A percentile compares a stretch with the other conserved stretches of the same genome.
Evolutionary conservation across 1,140 invertebrate genomes (phyloP).

Genomic region (Drosophila funebris): DNA sequence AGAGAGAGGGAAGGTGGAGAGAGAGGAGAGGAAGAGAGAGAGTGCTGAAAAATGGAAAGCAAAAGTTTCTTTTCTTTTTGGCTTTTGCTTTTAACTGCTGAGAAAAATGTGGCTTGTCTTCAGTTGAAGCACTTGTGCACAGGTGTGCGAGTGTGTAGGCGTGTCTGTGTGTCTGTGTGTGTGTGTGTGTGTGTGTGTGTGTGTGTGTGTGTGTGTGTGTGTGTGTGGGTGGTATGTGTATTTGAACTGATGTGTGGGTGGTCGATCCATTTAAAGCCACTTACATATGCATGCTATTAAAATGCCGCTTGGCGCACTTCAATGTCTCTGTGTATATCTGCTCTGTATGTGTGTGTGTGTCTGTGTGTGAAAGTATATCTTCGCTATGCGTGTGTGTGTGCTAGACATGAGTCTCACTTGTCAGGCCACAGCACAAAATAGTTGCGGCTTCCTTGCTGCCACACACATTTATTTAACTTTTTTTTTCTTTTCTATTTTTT

Average conservation of each 20-base stretch:
- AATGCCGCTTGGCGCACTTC: constrained; percentile 26
- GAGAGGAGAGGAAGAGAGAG: neutral
- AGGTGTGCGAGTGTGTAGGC: constrained; percentile 1
- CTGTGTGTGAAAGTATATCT: neutral
- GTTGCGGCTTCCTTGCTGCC: constrained; percentile 32
- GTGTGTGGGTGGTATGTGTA: constrained; percentile 1
- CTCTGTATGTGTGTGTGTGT: neutral
- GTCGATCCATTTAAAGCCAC: constrained; percentile 31
- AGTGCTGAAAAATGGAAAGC: neutral
- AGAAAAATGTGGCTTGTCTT: constrained; percentile 14
- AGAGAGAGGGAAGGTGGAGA: neutral
- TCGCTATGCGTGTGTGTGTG: constrained; percentile 11
- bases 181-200: neutral
- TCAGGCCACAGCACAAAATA: constrained; percentile 20
- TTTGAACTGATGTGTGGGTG: neutral
- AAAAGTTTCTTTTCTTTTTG: constrained; percentile 19
- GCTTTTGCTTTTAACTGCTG: constrained; percentile 8
- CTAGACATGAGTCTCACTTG: constrained; percentile 29
- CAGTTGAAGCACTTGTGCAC: neutral
- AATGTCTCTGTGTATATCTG: neutral
- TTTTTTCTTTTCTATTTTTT: neutral
- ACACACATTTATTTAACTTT: constrained; percentile 64
- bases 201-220: constrained; percentile 1
- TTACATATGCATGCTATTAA: constrained; percentile 50
- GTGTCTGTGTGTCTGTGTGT: neutral